These are phyloP conservation scores for Galago senegalensis DNA, from an alignment of 2,797 vertebrate species.

Conservation along the genomic window DNA sequence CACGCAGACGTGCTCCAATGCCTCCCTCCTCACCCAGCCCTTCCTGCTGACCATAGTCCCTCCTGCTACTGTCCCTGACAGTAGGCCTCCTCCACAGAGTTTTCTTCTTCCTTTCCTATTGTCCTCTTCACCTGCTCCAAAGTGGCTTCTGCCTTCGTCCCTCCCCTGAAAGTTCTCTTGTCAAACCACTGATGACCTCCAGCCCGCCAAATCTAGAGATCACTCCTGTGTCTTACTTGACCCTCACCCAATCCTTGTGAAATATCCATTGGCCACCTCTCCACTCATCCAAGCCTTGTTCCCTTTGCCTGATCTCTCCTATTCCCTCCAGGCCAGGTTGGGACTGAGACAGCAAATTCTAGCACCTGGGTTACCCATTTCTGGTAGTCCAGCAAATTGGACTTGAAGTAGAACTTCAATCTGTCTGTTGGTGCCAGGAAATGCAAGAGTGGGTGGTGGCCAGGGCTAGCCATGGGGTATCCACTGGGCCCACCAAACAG, in stretches of 20 bases:
- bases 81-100: not conserved
- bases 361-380: not conserved
- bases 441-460: not conserved
- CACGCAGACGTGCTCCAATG: not conserved
- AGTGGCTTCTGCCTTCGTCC: not conserved
- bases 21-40: not conserved
- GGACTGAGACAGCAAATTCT: not conserved
- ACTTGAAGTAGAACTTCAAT: not conserved
- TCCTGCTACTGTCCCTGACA: not conserved
- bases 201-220: not conserved
- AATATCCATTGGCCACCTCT: not conserved
- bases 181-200: not conserved
- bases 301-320: not conserved
- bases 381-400: not conserved
- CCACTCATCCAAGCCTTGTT: not conserved
- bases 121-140: not conserved
- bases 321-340: not conserved
- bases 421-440: not conserved
- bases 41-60: not conserved
- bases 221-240: not conserved
- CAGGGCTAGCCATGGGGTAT: not conserved
- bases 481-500: fast-evolving
- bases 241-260: not conserved
- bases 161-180: not conserved
- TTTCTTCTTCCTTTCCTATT: not conserved